These are phyloP conservation scores for Protobothrops mucrosquamatus DNA, from an alignment of 2,113 vertebrate species.

Conservation along the genomic window DNA sequence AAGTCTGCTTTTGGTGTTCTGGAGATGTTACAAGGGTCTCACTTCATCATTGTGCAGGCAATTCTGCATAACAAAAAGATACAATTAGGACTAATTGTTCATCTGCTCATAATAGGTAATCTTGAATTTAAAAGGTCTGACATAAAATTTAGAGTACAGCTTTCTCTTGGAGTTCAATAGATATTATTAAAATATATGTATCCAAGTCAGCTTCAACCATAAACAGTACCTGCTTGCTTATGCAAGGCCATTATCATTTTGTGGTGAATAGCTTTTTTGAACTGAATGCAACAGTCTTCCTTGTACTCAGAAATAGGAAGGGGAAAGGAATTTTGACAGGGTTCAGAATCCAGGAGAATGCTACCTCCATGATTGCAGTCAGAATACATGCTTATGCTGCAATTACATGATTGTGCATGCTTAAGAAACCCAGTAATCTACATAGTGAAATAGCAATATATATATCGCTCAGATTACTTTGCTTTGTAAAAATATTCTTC, in stretches of 20 bases:
- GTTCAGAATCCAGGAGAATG: neutral
- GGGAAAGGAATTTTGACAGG: neutral
- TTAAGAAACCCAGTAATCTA: neutral
- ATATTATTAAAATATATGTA: neutral
- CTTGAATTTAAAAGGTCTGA: neutral
- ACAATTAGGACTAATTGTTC: neutral
- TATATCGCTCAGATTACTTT: neutral
- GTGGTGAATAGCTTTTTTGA: accelerated
- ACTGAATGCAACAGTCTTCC: neutral
- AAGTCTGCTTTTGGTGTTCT: neutral
- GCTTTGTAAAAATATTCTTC: neutral
- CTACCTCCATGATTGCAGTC: accelerated
- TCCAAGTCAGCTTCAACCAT: neutral
- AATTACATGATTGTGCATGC: constrained; percentile 1
- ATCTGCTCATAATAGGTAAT: neutral
- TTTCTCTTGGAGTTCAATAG: neutral
- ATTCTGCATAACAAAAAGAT: accelerated
- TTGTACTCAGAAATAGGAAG: neutral
- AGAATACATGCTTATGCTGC: neutral
- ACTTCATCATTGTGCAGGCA: neutral
- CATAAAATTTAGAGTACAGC: neutral
- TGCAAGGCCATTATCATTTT: accelerated
- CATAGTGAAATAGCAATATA: accelerated
- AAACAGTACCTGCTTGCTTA: neutral
- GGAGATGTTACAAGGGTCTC: neutral